phyloP scores from a whole-genome alignment of 2,888 invertebrate genomes.

The Ormyrus thymus region DNA sequence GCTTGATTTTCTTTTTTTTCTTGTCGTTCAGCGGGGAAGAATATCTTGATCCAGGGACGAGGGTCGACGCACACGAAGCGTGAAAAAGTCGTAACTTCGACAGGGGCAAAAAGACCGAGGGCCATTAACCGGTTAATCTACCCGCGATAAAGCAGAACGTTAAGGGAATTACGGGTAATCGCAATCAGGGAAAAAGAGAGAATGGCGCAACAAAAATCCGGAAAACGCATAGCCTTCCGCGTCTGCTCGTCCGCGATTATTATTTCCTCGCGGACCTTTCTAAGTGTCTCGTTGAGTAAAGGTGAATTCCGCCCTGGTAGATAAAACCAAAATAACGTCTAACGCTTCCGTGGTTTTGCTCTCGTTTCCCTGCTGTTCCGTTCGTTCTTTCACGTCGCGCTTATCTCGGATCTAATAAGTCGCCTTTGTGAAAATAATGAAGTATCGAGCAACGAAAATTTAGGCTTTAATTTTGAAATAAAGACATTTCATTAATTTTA shows the following conservation, averaged over 20 bases:
- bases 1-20: no score
- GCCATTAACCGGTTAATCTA: slow-evolving; percentile 38
- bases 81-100: background rate
- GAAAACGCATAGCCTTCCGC: slow-evolving; percentile 29
- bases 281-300: slow-evolving; percentile 59
- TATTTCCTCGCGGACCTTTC: slow-evolving; percentile 53
- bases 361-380: background rate
- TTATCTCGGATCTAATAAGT: no score
- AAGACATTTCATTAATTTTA: no score
- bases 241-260: slow-evolving; percentile 56
- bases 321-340: background rate
- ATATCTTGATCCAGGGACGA: no score
- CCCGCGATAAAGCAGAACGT: slow-evolving; percentile 7
- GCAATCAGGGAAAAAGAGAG: slow-evolving; percentile 17
- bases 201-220: slow-evolving; percentile 4
- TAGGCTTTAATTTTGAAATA: no score
- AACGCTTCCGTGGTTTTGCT: no score
- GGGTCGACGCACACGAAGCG: no score
- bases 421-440: no score
- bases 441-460: no score
- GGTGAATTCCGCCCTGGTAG: slow-evolving; percentile 35
- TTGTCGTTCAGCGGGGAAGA: no score
- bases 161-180: slow-evolving; percentile 10
- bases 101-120: background rate
- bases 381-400: background rate